These are phyloP conservation scores for Phalacrocorax carbo DNA, from an alignment of 2,113 vertebrate genomes.

Conservation along the genomic window DNA sequence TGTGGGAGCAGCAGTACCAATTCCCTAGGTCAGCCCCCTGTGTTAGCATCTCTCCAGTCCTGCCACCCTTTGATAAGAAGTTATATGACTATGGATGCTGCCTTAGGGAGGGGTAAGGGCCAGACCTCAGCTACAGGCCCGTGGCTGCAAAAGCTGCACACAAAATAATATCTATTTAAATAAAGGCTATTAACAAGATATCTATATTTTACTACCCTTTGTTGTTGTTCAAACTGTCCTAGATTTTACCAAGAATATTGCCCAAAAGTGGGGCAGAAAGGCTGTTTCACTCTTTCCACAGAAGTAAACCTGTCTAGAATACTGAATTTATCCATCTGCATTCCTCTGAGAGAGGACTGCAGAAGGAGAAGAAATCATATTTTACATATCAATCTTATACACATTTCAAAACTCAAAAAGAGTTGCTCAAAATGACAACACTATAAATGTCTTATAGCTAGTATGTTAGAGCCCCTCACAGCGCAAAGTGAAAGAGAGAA, in stretches of 20 bases:
- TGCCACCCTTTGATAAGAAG: rapidly evolving
- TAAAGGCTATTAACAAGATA: not conserved
- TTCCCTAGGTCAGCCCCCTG: not conserved
- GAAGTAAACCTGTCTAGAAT: not conserved
- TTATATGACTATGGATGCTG: not conserved
- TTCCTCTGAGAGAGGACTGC: not conserved
- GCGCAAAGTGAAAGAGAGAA: not conserved
- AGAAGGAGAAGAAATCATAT: not conserved
- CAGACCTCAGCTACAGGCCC: not conserved
- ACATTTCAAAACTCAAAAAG: not conserved
- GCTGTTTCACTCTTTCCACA: not conserved
- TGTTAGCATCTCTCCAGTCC: not conserved
- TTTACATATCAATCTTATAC: not conserved
- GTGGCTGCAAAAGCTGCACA: not conserved
- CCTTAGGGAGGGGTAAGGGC: not conserved
- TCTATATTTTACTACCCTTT: not conserved
- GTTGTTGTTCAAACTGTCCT: not conserved
- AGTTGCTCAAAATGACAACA: not conserved
- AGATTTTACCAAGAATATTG: not conserved
- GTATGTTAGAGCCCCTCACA: not conserved
- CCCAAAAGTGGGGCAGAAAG: not conserved
- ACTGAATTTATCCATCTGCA: not conserved
- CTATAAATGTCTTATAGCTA: not conserved
- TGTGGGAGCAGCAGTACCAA: not conserved
- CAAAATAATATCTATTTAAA: not conserved